These are phyloP conservation scores for Sebastes minor DNA, from an alignment of 2,797 vertebrate genomes.

Conservation along the genomic window DNA sequence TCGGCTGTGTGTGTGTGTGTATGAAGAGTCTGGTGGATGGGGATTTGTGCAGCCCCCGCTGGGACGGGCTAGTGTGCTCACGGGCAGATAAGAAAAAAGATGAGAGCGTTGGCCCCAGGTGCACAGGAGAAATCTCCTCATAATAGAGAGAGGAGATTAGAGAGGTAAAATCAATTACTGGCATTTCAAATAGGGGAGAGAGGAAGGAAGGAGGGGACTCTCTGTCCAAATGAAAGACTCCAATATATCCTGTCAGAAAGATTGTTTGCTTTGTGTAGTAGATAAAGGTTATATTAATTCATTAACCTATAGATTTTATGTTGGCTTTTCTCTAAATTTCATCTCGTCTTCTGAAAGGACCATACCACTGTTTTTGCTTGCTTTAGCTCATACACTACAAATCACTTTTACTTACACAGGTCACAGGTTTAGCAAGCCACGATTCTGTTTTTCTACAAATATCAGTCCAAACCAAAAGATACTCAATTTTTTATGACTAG, in stretches of 20 bases:
- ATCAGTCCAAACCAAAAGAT: no score
- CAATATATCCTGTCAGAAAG: conserved; percentile 7
- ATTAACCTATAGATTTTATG: conserved; percentile 8
- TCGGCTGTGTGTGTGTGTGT: conserved; percentile 25
- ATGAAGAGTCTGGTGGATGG: conserved; percentile 18
- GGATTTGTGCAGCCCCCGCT: conserved; percentile 46
- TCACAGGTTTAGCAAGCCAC: background rate
- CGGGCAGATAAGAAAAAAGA: conserved; percentile 48
- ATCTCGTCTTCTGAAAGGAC: background rate
- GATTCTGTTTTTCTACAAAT: background rate
- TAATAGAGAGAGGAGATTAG: conserved; percentile 65
- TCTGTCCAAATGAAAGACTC: conserved; percentile 4
- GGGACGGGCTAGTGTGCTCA: conserved; percentile 40
- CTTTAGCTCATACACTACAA: background rate
- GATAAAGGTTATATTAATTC: conserved; percentile 25
- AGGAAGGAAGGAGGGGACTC: conserved; percentile 9
- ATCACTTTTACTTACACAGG: background rate
- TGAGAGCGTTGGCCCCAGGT: conserved; percentile 68
- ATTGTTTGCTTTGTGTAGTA: conserved; percentile 6
- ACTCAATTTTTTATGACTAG: no score
- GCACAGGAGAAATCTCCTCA: conserved; percentile 53
- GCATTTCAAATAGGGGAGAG: conserved; percentile 37
- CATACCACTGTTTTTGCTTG: background rate
- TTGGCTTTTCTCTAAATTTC: background rate
- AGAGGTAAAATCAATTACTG: conserved; percentile 63